These are phyloP conservation scores for Thelaira solivaga DNA, from an alignment of 2,888 invertebrate genomes.

Conservation along the genomic window DNA sequence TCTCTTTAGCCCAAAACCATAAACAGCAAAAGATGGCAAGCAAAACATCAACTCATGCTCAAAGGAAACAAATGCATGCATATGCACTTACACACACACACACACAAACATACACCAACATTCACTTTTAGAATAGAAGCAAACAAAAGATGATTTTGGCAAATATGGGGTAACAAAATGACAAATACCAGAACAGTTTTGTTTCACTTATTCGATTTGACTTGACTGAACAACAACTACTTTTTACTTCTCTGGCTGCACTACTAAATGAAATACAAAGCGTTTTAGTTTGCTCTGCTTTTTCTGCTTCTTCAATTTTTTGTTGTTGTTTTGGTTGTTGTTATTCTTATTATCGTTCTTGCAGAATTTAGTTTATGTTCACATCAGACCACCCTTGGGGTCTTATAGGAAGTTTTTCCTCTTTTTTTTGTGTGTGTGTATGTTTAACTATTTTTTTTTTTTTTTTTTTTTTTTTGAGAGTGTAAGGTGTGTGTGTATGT, in stretches of 20 bases:
- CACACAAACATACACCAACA: background rate
- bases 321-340: conserved; percentile 11
- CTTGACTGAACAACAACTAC: conserved; percentile 36
- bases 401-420: conserved; percentile 48
- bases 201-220: conserved; percentile 13
- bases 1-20: conserved; percentile 57
- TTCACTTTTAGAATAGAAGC: background rate
- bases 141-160: background rate
- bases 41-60: conserved; percentile 50
- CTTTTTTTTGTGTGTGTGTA: conserved; percentile 16
- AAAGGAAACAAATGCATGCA: conserved; percentile 36
- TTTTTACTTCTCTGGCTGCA: conserved; percentile 4
- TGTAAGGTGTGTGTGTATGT: conserved; percentile 1
- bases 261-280: conserved; percentile 8
- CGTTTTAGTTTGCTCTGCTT: background rate
- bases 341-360: conserved; percentile 15
- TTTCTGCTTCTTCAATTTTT: too few species aligned
- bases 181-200: conserved; percentile 21
- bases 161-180: background rate
- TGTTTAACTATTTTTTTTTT: background rate
- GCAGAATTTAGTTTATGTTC: conserved; percentile 52
- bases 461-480: background rate
- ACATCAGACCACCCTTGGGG: conserved; percentile 54
- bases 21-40: conserved; percentile 46
- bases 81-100: background rate